Evolutionary conservation across 2,113 vertebrate species (phyloP), one percentile per base, ranked within the genome.

Genomic region (Halcyon malimbica): DNA sequence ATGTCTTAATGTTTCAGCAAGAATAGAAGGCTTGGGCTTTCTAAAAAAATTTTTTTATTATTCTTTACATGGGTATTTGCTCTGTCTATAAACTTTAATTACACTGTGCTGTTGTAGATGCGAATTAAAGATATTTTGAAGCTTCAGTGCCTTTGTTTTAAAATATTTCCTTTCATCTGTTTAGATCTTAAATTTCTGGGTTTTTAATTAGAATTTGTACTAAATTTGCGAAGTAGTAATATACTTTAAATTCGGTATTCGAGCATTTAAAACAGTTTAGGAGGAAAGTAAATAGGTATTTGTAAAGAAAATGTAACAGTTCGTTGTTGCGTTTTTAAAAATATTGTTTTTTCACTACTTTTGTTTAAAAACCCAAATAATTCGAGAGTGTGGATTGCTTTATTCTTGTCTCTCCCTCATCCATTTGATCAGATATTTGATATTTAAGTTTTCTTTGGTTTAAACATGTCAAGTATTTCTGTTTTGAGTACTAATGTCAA

Each of bases 321-420:
- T 62, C 13, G 15, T 50, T 46, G 46, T 46, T 19, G 24, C 6
- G 39, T 28, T 15, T 35, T 5, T 41, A 54, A 31, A 24, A 37
- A 42, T n/a, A 2, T 16, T 37, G 5, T 0, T 73, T 53, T 75
- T 74, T 56, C 9, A 19, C 0, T 1, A 24, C 3, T 46, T 78
- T 62, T 14, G 11, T 83, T 71, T 50, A 16, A 71, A 53, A 10
- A 4, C 0, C 23, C 33, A 56, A 70, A 31, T 84, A 82, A 70
- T 81, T 75, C 14, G 77, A 5, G 35, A 35, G 8, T 42, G 33
- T 57, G 19, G 25, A 25, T 85, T 85, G 3, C 4, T 91, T 70
- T 84, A 80, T 7, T 71, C 9, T 3, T 11, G 4, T 59, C 31
- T 79, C 14, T 83, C 35, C 1, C 24, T 86, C 23, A 37, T 65